These are phyloP conservation scores for Chaetorhynchus papuensis DNA, from an alignment of 2,113 vertebrate genomes.

Conservation along the genomic window DNA sequence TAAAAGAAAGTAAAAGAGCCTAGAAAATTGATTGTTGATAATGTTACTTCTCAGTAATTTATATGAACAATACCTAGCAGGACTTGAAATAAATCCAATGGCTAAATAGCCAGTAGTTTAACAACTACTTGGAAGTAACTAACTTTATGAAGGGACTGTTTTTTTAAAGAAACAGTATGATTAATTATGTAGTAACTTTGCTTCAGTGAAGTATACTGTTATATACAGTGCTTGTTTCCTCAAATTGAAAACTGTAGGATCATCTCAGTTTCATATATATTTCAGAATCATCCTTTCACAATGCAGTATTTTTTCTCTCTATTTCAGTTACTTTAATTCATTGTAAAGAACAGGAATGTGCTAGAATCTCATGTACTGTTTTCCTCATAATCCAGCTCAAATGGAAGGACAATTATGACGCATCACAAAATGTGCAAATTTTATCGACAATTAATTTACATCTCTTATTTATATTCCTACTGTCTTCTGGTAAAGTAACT, in stretches of 20 bases:
- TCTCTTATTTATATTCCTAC: neutral
- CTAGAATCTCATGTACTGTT: neutral
- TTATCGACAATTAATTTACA: neutral
- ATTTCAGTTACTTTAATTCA: neutral
- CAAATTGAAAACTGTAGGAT: neutral
- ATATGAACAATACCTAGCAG: neutral
- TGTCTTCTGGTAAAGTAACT: neutral
- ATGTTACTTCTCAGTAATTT: neutral
- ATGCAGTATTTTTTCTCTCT: neutral
- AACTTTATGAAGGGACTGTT: neutral
- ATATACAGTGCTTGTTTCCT: neutral
- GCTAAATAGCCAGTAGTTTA: neutral
- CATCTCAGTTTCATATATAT: neutral
- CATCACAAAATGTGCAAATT: neutral
- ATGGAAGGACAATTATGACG: neutral
- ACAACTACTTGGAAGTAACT: neutral
- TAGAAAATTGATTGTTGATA: neutral
- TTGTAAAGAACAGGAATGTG: neutral
- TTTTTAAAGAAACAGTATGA: neutral
- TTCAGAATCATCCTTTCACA: neutral
- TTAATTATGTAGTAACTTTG: neutral
- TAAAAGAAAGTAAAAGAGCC: neutral
- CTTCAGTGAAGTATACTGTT: neutral
- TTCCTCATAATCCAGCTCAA: neutral
- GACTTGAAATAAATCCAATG: neutral